A percentile compares a stretch with the other conserved stretches of the same genome.
These are phyloP conservation scores for Psittacula echo DNA, from an alignment of 2,797 vertebrate species.

Conservation along the genomic window DNA sequence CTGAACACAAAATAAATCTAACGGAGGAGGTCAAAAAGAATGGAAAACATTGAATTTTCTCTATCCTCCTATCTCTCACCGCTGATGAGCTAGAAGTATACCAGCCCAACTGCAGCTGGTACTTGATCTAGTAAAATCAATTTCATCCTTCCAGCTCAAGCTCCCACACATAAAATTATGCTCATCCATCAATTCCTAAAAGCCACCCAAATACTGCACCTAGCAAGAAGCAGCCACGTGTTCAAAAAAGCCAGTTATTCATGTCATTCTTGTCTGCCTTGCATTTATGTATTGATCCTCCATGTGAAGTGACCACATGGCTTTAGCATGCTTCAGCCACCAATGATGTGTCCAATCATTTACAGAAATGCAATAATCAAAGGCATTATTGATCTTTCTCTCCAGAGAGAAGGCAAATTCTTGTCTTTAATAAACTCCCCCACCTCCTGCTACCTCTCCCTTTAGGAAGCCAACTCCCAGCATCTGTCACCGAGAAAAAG, in stretches of 20 bases:
- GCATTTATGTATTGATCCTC: background rate
- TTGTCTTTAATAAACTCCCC: background rate
- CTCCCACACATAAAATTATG: background rate
- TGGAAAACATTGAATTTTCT: background rate
- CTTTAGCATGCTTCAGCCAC: background rate
- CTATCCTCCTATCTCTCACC: background rate
- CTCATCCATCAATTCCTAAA: background rate
- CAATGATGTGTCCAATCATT: background rate
- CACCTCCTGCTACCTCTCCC: background rate
- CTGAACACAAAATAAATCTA: background rate
- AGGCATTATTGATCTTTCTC: background rate
- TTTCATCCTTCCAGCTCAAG: background rate
- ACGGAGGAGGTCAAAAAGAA: background rate
- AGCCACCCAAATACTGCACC: background rate
- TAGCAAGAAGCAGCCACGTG: background rate
- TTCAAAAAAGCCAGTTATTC: background rate
- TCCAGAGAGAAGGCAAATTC: background rate
- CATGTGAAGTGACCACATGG: background rate
- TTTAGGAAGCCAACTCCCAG: background rate
- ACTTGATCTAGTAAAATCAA: background rate
- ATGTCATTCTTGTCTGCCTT: background rate
- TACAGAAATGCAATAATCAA: background rate
- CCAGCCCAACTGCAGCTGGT: background rate
- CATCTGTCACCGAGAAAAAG: background rate
- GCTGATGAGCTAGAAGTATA: background rate